Conservation (phyloP, 2,113 vertebrate genomes). For the Hyla sarda region DNA sequence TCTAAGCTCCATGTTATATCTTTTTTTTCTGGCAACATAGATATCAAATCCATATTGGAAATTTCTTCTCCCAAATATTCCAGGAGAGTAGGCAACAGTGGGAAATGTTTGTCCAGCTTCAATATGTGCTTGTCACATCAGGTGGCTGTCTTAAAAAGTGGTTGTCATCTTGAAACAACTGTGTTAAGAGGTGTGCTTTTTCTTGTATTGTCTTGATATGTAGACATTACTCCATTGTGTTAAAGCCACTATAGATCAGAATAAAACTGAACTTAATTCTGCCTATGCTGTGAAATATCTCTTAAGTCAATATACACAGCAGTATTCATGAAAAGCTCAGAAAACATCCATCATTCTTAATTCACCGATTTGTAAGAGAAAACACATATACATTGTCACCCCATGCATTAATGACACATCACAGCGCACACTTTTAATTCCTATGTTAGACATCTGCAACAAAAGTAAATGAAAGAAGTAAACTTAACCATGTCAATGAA, state of each 20-base stretch:
- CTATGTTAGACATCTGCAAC: conserved; percentile 36
- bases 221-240: not conserved
- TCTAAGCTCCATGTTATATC: too few relatives aligned
- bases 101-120: not conserved
- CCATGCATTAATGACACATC: conserved; percentile 41
- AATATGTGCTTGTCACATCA: not conserved
- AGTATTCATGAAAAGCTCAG: not conserved
- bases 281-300: not conserved
- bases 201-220: not conserved
- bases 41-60: too few relatives aligned
- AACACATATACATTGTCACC: conserved; percentile 40
- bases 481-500: not conserved
- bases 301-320: conserved; percentile 11
- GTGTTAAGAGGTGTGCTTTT: not conserved
- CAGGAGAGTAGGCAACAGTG: not conserved
- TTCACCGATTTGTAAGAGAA: conserved; percentile 30
- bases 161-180: not conserved
- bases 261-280: conserved; percentile 4
- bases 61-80: not conserved
- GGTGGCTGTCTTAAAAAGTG: not conserved
- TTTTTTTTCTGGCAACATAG: too few relatives aligned
- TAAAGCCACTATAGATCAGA: not conserved
- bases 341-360: conserved; percentile 44
- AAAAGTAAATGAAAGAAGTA: conserved; percentile 16
- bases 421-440: conserved; percentile 38